phyloP scores from a whole-genome alignment of 2,888 invertebrate species.

The Phytoseiulus persimilis region DNA sequence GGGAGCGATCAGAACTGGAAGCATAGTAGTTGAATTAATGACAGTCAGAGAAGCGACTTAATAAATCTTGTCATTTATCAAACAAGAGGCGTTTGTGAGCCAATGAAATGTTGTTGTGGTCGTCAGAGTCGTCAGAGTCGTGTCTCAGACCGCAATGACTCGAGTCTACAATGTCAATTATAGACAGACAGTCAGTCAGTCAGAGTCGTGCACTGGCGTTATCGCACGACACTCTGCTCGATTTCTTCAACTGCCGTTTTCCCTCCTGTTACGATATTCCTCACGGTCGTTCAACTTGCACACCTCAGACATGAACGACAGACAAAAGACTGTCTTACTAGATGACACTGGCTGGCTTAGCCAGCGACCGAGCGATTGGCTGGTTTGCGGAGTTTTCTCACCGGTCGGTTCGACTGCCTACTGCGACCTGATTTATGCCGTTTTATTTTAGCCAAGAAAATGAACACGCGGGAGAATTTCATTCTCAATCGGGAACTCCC shows the following conservation, averaged over 20 bases:
- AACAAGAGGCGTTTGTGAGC: not conserved
- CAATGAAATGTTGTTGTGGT: not conserved
- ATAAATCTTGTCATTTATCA: not conserved
- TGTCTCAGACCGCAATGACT: not conserved
- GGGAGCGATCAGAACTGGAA: not conserved
- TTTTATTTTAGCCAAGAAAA: not conserved
- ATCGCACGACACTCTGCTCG: not conserved
- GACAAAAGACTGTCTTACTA: not conserved
- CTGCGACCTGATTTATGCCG: not conserved
- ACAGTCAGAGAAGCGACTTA: not conserved
- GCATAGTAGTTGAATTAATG: conserved; percentile 5
- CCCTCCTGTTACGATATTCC: not conserved
- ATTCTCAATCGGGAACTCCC: not conserved
- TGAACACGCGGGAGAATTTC: not conserved
- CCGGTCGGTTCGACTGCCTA: not conserved
- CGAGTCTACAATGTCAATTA: not conserved
- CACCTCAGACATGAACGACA: not conserved
- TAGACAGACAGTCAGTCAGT: not conserved
- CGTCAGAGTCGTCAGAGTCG: not conserved
- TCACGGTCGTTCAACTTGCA: not conserved
- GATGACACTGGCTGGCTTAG: too few relatives aligned
- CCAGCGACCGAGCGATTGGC: not conserved
- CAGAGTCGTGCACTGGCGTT: not conserved
- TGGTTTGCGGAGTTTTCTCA: not conserved
- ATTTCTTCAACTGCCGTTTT: not conserved